Base-by-base conservation (phyloP, 2,113 vertebrate species). In the Saimiri boliviensis region DNA sequence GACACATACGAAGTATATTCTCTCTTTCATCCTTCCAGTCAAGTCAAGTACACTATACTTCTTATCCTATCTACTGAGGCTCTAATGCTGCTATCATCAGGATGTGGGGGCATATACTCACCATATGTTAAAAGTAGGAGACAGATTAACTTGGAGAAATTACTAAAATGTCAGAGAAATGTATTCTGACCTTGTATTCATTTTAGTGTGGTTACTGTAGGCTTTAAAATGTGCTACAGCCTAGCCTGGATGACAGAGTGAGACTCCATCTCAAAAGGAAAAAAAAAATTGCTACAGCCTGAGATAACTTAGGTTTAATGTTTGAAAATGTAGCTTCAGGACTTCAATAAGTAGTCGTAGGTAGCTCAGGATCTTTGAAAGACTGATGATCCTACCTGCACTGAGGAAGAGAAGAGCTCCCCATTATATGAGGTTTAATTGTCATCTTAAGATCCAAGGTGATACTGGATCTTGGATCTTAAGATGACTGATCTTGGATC, bases 281-380 rank as follows among this genome's bases (percentile, higher is more conserved):
- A 11, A 25, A 58, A 63, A 63, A 63, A 63, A 68, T 7, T 66
- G 63, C 27, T 71, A 17, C 21, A 35, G 35, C 20, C 60, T 56
- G 16, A 83, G 74, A 76, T 42, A 25, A 8, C 8, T 86, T 82
- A 23, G 13, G 11, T 58, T 95, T 96, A 84, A 76, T 82, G 40
- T 52, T 92, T 97, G 56, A 76, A 90, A 87, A 90, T 79, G 2
- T 17, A 82, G 52, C 40, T 66, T 81, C 58, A 89, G 11, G n/a
- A 23, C 23, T 42, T 92, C 27, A 14, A 21, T 35, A 79, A 77
- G n/a, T 6, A 79, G 52, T 84, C 37, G 8, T 16, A 47, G 47
- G 4, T 63, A 54, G 37, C 52, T 86, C 37, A 92, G 13, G 4
- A 5, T 82, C 60, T 93, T 92, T 47, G 49, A 81, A 94, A 95